These are phyloP conservation scores for Cephus cinctus DNA, from an alignment of 1,140 invertebrate genomes.

Conservation along the genomic window DNA sequence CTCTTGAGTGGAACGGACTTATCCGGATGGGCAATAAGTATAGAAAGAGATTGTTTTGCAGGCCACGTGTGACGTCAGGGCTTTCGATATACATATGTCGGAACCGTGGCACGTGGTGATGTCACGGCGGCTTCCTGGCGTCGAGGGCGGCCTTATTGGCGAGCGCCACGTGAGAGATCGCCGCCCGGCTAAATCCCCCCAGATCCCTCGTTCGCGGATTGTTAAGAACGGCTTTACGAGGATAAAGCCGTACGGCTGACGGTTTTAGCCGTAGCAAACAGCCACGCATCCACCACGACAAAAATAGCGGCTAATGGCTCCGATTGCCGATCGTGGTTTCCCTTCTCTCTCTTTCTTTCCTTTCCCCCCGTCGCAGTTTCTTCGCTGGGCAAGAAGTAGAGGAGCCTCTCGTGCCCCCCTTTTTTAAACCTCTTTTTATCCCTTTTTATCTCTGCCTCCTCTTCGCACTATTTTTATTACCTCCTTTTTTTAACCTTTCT, in stretches of 20 bases:
- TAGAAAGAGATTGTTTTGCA: not conserved
- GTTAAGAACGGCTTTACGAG: not conserved
- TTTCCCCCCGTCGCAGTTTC: not conserved
- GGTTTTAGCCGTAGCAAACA: slow-evolving; percentile 17
- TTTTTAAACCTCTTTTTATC: too few species aligned
- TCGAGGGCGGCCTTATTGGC: slow-evolving; percentile 17
- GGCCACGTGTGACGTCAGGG: not conserved
- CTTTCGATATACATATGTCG: not conserved
- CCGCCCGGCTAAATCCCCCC: not conserved
- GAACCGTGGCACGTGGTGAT: slow-evolving; percentile 13
- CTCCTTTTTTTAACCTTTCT: too few species aligned
- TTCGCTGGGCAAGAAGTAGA: too few species aligned
- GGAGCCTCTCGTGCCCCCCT: too few species aligned
- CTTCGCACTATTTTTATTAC: too few species aligned
- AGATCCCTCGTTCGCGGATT: not conserved
- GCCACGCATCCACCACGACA: slow-evolving; percentile 19
- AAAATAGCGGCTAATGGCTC: slow-evolving; percentile 25
- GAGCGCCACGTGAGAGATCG: slow-evolving; percentile 9
- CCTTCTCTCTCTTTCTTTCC: slow-evolving; percentile 1
- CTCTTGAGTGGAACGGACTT: too few species aligned
- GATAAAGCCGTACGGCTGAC: slow-evolving; percentile 12
- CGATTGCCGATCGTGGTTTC: slow-evolving; percentile 17
- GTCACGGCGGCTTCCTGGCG: slow-evolving; percentile 22
- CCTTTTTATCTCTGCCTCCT: not conserved
- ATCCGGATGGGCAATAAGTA: not conserved